Percentiles rank a stretch among this genome's conserved stretches.
These are phyloP conservation scores for Phalera bucephala DNA, from an alignment of 2,888 invertebrate genomes.

Conservation along the genomic window DNA sequence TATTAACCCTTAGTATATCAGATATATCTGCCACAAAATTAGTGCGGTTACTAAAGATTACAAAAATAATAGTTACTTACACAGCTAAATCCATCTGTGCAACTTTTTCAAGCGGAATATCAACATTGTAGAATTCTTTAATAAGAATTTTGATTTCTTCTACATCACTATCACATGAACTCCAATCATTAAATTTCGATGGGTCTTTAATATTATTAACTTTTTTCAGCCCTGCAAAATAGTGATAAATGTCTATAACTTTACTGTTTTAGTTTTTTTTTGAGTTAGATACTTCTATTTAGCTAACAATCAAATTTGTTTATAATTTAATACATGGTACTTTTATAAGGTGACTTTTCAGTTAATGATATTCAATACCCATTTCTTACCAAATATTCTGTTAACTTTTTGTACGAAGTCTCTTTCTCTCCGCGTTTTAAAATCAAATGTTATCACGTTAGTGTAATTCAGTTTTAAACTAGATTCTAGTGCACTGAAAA, in stretches of 20 bases:
- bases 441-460: constrained; percentile 32
- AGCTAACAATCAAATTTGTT: too few species aligned
- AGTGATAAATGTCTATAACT: too few species aligned
- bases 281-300: too few species aligned
- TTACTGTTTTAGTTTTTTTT: too few species aligned
- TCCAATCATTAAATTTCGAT: constrained; percentile 23
- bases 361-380: too few species aligned
- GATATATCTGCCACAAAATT: too few species aligned
- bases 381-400: constrained; percentile 31
- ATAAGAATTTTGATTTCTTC: constrained; percentile 32
- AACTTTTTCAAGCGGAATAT: constrained; percentile 23
- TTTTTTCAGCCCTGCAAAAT: constrained; percentile 26
- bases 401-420: constrained; percentile 25
- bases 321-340: too few species aligned
- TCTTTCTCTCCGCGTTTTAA: constrained; percentile 21
- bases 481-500: constrained; percentile 40
- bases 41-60: too few species aligned
- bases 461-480: constrained; percentile 38
- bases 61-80: constrained; percentile 46
- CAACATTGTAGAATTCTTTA: constrained; percentile 25
- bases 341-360: too few species aligned
- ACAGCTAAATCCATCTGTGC: constrained; percentile 23
- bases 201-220: constrained; percentile 26
- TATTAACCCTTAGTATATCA: too few species aligned
- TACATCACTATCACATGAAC: constrained; percentile 20